phyloP scores from a whole-genome alignment of 2,113 vertebrate genomes.

The Enhydra lutris region DNA sequence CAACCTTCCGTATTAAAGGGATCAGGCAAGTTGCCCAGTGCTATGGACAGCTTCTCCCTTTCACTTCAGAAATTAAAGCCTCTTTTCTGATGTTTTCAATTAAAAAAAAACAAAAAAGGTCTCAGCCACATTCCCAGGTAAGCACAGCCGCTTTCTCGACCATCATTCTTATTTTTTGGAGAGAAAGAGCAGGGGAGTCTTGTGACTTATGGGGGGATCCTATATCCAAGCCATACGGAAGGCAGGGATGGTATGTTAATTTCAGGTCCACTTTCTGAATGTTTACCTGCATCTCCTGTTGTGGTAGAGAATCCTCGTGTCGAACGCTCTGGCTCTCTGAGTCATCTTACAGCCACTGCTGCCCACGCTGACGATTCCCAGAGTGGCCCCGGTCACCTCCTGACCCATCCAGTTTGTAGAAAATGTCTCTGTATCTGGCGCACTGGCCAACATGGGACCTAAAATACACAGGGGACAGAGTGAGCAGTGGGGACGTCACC shows the following conservation, averaged over 20 bases:
- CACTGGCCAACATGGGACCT: conserved; percentile 73
- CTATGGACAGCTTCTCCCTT: neutral
- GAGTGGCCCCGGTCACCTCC: conserved; percentile 74
- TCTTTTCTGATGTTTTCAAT: neutral
- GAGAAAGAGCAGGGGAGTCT: neutral
- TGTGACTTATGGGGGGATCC: neutral
- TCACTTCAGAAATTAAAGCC: neutral
- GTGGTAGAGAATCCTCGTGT: conserved; percentile 84
- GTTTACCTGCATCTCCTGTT: conserved; percentile 81
- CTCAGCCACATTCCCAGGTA: neutral
- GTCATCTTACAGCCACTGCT: conserved; percentile 81
- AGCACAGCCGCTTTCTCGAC: neutral
- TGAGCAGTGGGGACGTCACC: neutral
- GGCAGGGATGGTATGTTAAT: too few relatives aligned
- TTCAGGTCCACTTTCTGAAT: neutral
- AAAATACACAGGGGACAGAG: neutral
- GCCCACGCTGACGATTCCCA: conserved; percentile 85
- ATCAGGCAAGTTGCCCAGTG: neutral
- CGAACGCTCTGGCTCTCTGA: conserved; percentile 80
- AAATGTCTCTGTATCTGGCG: conserved; percentile 58
- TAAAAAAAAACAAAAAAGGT: neutral
- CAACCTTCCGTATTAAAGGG: neutral
- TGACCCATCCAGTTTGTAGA: conserved; percentile 77
- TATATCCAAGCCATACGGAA: neutral
- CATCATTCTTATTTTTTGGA: neutral